phyloP scores from a whole-genome alignment of 2,113 vertebrate genomes.

The Ardeotis arabs region DNA sequence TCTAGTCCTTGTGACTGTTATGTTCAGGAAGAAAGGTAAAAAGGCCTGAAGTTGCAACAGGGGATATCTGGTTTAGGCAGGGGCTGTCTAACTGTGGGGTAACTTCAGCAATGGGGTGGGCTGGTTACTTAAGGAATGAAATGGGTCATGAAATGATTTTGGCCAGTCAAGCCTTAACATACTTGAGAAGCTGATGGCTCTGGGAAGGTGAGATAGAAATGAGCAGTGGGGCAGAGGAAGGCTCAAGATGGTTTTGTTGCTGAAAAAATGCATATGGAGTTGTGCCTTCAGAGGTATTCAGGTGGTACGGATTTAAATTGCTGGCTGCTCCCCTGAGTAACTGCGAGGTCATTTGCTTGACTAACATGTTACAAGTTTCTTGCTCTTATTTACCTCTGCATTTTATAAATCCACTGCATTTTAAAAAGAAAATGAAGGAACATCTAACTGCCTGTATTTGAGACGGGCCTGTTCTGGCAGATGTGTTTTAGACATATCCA shows the following conservation, averaged over 20 bases:
- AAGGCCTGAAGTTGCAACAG: background rate
- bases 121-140: background rate
- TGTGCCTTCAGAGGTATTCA: background rate
- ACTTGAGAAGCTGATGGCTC: background rate
- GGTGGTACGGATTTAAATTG: background rate
- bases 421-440: background rate
- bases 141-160: background rate
- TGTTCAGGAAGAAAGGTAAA: background rate
- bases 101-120: background rate
- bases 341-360: background rate
- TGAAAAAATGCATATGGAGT: background rate
- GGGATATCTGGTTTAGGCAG: background rate
- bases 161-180: background rate
- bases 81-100: background rate
- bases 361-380: background rate
- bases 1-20: background rate
- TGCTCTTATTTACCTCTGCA: background rate
- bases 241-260: background rate
- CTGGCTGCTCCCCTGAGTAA: background rate
- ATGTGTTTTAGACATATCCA: background rate
- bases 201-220: background rate
- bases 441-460: background rate
- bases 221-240: background rate
- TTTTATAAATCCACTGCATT: fast-evolving
- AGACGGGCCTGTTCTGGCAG: background rate